Evolutionary conservation across 2,113 vertebrate species (phyloP).

Genomic region (Malurus alboscapulatus): DNA sequence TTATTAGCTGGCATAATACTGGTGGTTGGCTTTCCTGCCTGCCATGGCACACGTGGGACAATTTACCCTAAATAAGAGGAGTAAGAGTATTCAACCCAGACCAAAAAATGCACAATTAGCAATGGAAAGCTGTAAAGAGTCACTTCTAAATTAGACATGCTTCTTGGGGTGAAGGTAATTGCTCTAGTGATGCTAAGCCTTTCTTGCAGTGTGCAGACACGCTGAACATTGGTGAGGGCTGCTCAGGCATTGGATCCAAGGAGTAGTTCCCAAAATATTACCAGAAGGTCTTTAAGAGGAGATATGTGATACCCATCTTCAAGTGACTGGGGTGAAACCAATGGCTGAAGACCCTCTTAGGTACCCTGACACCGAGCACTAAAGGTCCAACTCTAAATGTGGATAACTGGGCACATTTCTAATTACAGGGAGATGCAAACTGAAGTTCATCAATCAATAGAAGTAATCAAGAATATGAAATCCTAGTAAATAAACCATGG

Average conservation of each 20-base stretch:
- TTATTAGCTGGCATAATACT: neutral
- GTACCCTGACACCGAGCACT: neutral
- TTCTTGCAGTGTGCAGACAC: neutral
- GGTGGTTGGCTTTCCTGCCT: neutral
- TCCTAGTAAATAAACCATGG: neutral
- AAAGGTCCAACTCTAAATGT: neutral
- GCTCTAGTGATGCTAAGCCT: neutral
- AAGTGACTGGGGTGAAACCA: neutral
- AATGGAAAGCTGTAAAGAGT: neutral
- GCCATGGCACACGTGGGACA: neutral
- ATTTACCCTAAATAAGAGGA: neutral
- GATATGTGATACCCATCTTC: neutral
- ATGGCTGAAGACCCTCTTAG: neutral
- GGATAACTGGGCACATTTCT: neutral
- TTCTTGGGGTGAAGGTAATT: constrained; percentile 17
- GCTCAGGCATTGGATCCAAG: neutral
- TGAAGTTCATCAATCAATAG: neutral
- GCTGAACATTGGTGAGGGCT: neutral
- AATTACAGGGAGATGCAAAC: neutral
- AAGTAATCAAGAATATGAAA: neutral
- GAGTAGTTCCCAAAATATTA: neutral
- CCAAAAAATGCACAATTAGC: neutral
- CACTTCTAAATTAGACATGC: neutral
- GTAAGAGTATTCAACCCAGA: neutral
- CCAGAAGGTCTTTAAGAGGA: constrained; percentile 11